Base-by-base conservation (phyloP, 2,797 vertebrate genomes). In the Urophycis tenuis region DNA sequence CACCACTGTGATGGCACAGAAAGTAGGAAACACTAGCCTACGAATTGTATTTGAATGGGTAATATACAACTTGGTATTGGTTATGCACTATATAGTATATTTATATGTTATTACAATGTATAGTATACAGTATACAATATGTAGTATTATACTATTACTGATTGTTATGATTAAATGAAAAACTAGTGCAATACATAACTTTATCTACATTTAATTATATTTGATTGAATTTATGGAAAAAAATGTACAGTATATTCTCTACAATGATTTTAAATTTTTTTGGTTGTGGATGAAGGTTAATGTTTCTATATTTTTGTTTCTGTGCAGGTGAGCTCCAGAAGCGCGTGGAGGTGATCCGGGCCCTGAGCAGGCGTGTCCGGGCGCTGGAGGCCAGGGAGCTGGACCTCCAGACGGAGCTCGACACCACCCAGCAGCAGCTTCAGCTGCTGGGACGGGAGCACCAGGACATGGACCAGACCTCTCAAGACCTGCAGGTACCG, bases 301-400 rank as follows among this genome's bases (percentile, higher is more conserved):
- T 41, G 9, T 33, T 25, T 67, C 71, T 19, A 32, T 67, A 64
- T 53, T 75, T 41, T 34, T 25, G n/a, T n/a, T 0, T 74, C 74
- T 76, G 53, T 39, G 15, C 88, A 98, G 97, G 89, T 79, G 95
- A 96, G 88, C 83, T 97, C 77, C 92, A 93, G 19, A 94, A 94
- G 86, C 94, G 93, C 80, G 94, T 94, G 22, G 93, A 94, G 72
- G 80, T 95, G 74, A 95, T 97, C 87, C 86, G 89, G 81, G 92
- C 92, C 29, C 83, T 96, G 81, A 94, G 88, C 1, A 92, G 91
- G 79, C 94, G 87, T 14, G 85, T 94, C 10, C 92, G 92, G 79
- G 64, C 85, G 1, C 83, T 94, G 14, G 94, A 96, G 80, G 87
- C 85, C 9, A 92, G 92, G 80, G 95, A 95, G 72, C 83, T 81